Percentiles rank a stretch among this genome's conserved stretches.
Conservation (phyloP, 1,140 invertebrate genomes). For the Aphaenogaster ashmeadi region DNA sequence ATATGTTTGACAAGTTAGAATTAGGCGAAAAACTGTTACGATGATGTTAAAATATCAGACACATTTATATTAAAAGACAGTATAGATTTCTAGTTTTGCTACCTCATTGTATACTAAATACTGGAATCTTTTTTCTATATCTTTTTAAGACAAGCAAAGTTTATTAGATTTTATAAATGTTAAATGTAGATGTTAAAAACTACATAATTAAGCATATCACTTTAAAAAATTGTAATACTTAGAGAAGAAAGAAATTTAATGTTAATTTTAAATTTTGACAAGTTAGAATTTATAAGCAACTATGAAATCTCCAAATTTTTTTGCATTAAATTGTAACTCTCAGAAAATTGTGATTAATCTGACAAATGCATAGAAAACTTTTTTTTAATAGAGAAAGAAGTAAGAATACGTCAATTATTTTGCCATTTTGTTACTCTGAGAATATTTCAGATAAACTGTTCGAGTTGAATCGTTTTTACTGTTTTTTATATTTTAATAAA, state of each 20-base stretch:
- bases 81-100: neutral
- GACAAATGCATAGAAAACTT: neutral
- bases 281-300: no score
- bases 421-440: neutral
- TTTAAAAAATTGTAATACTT: neutral
- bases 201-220: constrained; percentile 10
- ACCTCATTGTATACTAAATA: neutral
- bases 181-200: neutral
- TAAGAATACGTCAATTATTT: no score
- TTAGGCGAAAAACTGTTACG: neutral
- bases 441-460: neutral
- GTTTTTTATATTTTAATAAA: neutral
- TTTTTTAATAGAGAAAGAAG: neutral
- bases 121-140: neutral
- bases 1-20: constrained; percentile 14
- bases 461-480: neutral
- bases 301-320: no score
- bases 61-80: neutral
- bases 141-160: neutral
- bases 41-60: neutral
- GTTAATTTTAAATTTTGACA: neutral
- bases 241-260: neutral
- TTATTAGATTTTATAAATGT: constrained; percentile 33
- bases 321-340: neutral
- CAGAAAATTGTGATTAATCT: neutral